Conservation (phyloP, 2,113 vertebrate species). For the Glaucomys volans region DNA sequence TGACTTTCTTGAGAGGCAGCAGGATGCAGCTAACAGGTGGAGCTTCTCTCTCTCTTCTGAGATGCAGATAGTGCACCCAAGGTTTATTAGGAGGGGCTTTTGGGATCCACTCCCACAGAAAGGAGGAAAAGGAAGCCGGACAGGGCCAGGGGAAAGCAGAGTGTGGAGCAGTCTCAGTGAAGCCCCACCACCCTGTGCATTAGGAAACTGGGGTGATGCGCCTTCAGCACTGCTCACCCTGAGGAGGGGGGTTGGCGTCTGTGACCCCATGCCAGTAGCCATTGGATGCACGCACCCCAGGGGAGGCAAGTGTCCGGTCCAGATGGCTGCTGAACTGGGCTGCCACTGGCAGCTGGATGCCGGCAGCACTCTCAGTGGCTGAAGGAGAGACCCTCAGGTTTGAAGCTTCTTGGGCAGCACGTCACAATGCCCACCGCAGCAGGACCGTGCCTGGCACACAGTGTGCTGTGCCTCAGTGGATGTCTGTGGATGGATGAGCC, state of each 20-base stretch:
- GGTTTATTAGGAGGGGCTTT: background rate
- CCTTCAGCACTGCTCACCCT: background rate
- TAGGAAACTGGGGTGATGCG: background rate
- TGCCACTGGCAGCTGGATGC: background rate
- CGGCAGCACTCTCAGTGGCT: background rate
- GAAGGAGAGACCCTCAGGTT: background rate
- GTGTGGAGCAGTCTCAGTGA: background rate
- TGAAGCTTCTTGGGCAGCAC: background rate
- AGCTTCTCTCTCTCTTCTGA: background rate
- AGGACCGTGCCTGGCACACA: background rate
- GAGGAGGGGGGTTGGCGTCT: background rate
- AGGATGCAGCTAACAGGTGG: background rate
- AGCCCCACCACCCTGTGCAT: background rate
- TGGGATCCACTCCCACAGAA: background rate
- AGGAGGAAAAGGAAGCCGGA: background rate
- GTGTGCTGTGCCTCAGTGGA: background rate
- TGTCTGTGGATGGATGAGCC: background rate
- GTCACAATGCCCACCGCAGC: background rate
- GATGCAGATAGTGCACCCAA: background rate
- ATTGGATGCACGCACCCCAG: background rate
- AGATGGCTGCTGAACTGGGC: background rate
- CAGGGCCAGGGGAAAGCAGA: background rate
- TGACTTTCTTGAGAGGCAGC: background rate
- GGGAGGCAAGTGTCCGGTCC: background rate
- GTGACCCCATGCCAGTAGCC: fast-evolving